Base-by-base conservation (phyloP, 2,113 vertebrate genomes). In the Nymphicus hollandicus region DNA sequence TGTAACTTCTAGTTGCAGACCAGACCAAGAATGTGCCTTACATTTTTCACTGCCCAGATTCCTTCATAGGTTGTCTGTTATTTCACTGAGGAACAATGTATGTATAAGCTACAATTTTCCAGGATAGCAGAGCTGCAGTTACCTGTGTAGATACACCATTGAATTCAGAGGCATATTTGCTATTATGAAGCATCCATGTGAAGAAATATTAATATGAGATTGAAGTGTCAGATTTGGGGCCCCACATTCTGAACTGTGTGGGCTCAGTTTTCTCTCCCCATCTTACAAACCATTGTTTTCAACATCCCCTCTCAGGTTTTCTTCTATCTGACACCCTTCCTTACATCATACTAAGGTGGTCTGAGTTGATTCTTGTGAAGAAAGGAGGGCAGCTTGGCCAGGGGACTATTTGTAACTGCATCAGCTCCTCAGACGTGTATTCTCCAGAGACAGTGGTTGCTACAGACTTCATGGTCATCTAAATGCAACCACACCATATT, bases 1-100 rank as follows among this genome's bases (percentile, higher is more conserved):
- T 89, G 33, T 86, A 93, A 83, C 58, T 94, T 53, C 43, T 74
- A 31, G 20, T 35, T 89, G 46, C 69, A 91, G 91, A 64, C 46
- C 76, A 81, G 68, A 80, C 71, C 35, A 65, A 80, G 76, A 61
- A 80, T 13, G 35, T 90, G 79, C 76, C 93, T 90, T 93, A 79
- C 68, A 64, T 93, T 90, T 89, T 81, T 63, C 68, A 27, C 46
- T 47, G 76, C 84, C 61, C 31, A 28, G 66, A 35, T 78, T 81
- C 70, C 66, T 73, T 25, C 13, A 6, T 80, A 68, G 58, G 31
- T 13, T 89, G 49, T 37, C n/a, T 85, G 87, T 88, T 83, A n/a
- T 93, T 95, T 77, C 85, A 53, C 64, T 20, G 18, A 80, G 71
- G 85, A 60, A 53, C 41, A 55, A 25, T 2, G 2, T 2, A 18